A percentile compares a stretch with the other conserved stretches of the same genome.
Conservation (phyloP, 1,140 invertebrate species). For the Trichoplusia ni region DNA sequence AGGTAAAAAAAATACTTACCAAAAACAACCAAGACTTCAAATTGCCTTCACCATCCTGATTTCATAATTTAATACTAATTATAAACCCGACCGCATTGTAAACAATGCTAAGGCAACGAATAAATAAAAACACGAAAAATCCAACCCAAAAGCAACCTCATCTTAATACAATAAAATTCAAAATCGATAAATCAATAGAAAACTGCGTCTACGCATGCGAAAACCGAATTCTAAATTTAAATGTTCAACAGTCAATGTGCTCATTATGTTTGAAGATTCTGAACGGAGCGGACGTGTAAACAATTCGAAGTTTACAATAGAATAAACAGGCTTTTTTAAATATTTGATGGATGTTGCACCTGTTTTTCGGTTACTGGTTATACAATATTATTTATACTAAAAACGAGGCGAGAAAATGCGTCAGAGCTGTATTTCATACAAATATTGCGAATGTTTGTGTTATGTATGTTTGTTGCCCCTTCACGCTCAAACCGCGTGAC, state of each 20-base stretch:
- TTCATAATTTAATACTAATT: constrained; percentile 2
- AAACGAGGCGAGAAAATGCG: no score
- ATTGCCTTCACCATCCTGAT: neutral
- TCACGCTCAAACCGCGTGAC: no score
- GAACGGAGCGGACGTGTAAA: constrained; percentile 13
- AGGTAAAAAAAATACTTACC: no score
- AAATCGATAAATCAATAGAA: neutral
- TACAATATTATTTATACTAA: no score
- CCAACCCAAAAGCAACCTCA: neutral
- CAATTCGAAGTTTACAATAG: constrained; percentile 4
- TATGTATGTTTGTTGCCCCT: no score
- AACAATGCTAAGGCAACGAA: neutral
- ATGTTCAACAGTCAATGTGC: constrained; percentile 21
- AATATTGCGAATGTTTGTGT: no score
- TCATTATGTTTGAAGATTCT: neutral
- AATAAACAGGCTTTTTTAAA: constrained; percentile 4
- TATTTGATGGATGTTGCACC: no score
- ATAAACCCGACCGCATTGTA: constrained; percentile 1
- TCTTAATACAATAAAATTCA: neutral
- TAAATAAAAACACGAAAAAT: neutral
- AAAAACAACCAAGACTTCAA: constrained; percentile 6
- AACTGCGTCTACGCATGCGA: constrained; percentile 9
- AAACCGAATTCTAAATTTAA: constrained; percentile 17
- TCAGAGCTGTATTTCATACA: no score
- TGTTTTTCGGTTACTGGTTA: no score